phyloP scores from a whole-genome alignment of 2,113 vertebrate genomes.

The Glaucidium brasilianum region DNA sequence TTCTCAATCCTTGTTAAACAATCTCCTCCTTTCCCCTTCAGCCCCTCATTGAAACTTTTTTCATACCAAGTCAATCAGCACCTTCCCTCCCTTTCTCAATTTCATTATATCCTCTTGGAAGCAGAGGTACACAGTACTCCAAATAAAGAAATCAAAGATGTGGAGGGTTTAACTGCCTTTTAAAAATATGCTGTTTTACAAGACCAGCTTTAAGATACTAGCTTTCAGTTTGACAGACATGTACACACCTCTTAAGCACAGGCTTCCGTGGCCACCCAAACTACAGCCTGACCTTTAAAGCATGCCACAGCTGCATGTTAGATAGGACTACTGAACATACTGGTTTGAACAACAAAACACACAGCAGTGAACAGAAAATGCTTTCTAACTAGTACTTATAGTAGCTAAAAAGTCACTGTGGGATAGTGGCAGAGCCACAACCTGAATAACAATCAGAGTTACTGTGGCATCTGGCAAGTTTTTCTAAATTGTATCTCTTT shows the following conservation, averaged over 20 bases:
- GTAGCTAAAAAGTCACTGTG: neutral
- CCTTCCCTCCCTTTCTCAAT: neutral
- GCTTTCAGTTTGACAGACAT: fast-evolving
- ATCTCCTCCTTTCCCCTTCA: neutral
- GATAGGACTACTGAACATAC: neutral
- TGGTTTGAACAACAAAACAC: neutral
- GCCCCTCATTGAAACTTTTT: neutral
- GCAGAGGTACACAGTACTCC: neutral
- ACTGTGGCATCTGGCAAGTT: neutral
- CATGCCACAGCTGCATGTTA: neutral
- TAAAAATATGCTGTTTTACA: fast-evolving
- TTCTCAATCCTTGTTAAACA: neutral
- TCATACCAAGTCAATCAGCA: neutral
- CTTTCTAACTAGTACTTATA: neutral
- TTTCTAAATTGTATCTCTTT: fast-evolving
- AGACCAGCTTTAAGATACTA: neutral
- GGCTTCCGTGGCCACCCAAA: neutral
- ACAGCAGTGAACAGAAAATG: neutral
- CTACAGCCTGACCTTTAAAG: neutral
- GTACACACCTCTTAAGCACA: neutral
- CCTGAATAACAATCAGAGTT: neutral
- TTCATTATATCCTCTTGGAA: neutral
- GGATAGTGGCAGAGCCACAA: neutral
- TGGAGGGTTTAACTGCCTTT: neutral
- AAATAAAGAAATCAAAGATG: neutral